A percentile compares a stretch with the other conserved stretches of the same genome.
Conservation (phyloP, 2,113 vertebrate genomes). For the Apteryx mantelli region DNA sequence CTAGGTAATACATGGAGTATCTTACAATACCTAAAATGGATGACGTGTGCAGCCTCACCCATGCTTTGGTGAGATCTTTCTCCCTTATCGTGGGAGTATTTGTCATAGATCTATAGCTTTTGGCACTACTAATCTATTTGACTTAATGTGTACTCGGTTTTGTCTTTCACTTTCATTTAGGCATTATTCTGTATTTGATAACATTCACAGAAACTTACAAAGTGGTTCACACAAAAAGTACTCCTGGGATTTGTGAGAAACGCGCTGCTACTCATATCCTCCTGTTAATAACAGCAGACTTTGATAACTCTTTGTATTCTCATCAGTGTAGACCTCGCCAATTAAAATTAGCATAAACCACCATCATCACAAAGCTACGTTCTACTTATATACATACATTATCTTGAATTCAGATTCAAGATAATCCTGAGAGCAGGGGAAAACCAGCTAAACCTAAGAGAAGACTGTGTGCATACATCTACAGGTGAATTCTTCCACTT, state of each 20-base stretch:
- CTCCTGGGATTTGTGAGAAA: background rate
- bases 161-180: background rate
- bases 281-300: slow-evolving; percentile 11
- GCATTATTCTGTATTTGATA: background rate
- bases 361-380: background rate
- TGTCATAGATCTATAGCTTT: background rate
- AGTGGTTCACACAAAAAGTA: slow-evolving; percentile 19
- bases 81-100: background rate
- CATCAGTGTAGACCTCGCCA: slow-evolving; percentile 9
- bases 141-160: background rate
- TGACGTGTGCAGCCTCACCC: background rate
- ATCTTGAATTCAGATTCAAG: background rate
- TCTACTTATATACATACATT: background rate
- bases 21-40: background rate
- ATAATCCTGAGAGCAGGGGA: background rate
- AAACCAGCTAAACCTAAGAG: background rate
- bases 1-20: background rate
- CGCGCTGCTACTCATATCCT: background rate
- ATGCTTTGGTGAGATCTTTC: background rate
- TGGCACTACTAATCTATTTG: background rate
- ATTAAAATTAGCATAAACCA: slow-evolving; percentile 30
- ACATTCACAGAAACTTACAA: background rate
- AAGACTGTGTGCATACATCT: background rate
- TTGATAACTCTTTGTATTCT: background rate
- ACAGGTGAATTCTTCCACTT: background rate